phyloP scores from a whole-genome alignment of 1,140 invertebrate species.

The Galleria mellonella region DNA sequence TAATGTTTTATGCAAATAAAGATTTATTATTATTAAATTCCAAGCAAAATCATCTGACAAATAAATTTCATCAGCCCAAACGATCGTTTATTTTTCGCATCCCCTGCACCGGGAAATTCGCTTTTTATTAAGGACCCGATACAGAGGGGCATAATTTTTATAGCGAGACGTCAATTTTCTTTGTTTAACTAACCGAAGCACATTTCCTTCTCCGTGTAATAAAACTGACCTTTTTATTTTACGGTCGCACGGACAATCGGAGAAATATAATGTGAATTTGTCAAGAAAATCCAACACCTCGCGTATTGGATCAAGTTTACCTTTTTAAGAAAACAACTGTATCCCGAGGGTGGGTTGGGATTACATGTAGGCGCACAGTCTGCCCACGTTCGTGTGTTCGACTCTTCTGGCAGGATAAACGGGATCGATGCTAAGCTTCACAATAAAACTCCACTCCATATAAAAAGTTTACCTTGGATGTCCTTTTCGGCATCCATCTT shows the following conservation, averaged over 20 bases:
- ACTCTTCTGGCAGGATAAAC: constrained; percentile 29
- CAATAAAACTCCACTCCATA: constrained; percentile 31
- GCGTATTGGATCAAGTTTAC: constrained; percentile 51
- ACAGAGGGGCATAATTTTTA: constrained; percentile 32
- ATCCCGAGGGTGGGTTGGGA: constrained; percentile 27
- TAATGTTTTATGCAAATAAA: not conserved
- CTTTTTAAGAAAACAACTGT: constrained; percentile 44
- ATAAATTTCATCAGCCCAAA: not conserved
- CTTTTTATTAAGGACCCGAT: constrained; percentile 7
- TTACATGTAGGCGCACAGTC: constrained; percentile 18
- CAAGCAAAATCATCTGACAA: not conserved
- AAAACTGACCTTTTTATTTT: constrained; percentile 58
- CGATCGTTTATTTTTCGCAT: not conserved
- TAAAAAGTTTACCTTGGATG: constrained; percentile 14
- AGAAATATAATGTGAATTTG: constrained; percentile 57
- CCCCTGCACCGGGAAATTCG: not conserved
- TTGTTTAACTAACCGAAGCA: constrained; percentile 60
- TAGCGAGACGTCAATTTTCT: constrained; percentile 48
- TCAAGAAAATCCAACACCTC: constrained; percentile 57
- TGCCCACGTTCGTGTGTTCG: constrained; percentile 29
- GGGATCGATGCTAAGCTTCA: constrained; percentile 34
- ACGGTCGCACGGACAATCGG: constrained; percentile 44
- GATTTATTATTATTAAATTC: too few relatives aligned
- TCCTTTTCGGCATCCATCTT: constrained; percentile 2
- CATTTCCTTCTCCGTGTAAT: constrained; percentile 42